Percentiles rank a stretch among this genome's conserved stretches.
Conservation (phyloP, 1,140 invertebrate genomes). For the Whitmania pigra region DNA sequence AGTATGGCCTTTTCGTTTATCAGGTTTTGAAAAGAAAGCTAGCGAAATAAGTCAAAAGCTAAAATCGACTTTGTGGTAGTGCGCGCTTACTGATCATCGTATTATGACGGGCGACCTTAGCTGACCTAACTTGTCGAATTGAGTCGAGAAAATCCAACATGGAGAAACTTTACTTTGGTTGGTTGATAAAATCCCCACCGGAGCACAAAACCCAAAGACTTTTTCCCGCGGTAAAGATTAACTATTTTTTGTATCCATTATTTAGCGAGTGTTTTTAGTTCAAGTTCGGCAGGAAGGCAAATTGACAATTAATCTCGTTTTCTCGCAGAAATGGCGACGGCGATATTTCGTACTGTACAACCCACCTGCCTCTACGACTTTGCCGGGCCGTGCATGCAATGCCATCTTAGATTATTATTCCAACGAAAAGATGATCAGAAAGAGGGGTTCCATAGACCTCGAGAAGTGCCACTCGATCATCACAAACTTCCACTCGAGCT, state of each 20-base stretch:
- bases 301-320: background rate
- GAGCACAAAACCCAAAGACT: constrained; percentile 6
- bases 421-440: background rate
- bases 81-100: too few species aligned
- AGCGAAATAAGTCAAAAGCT: too few species aligned
- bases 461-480: constrained; percentile 8
- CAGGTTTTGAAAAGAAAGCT: too few species aligned
- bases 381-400: background rate
- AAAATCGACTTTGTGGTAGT: too few species aligned
- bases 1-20: too few species aligned
- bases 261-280: background rate
- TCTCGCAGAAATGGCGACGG: background rate
- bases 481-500: background rate
- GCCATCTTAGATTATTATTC: constrained; percentile 12
- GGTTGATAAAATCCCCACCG: background rate
- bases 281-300: background rate
- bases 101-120: too few species aligned
- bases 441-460: background rate
- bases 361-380: background rate
- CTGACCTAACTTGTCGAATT: too few species aligned
- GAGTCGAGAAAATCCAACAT: background rate
- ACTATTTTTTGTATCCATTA: background rate
- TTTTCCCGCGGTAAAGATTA: background rate
- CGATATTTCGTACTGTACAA: constrained; percentile 1
- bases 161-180: background rate